A percentile compares a stretch with the other conserved stretches of the same genome.
phyloP scores from a whole-genome alignment of 2,113 vertebrate genomes.

The Phasianus colchicus region DNA sequence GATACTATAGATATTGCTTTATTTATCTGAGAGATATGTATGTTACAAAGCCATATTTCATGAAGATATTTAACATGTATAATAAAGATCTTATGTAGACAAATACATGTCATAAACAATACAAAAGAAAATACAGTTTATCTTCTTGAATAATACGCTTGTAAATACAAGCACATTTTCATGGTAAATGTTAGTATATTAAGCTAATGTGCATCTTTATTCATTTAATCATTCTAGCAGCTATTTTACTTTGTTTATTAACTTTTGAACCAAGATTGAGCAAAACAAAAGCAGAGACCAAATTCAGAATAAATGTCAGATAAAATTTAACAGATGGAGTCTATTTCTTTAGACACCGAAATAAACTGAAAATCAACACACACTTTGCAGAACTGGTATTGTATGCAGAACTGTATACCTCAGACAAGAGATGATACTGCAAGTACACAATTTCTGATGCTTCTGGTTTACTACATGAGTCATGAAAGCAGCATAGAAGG shows the following conservation, averaged over 20 bases:
- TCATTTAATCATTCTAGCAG: background rate
- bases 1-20: slow-evolving; percentile 18
- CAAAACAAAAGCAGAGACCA: background rate
- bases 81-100: background rate
- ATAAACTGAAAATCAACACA: slow-evolving; percentile 7
- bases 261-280: slow-evolving; percentile 4
- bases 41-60: slow-evolving; percentile 1
- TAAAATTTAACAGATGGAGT: background rate
- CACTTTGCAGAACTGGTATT: background rate
- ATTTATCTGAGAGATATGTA: background rate
- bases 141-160: background rate
- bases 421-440: background rate
- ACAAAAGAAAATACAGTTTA: background rate
- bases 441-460: background rate
- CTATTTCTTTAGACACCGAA: background rate
- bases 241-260: slow-evolving; percentile 12
- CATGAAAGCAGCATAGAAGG: background rate
- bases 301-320: background rate
- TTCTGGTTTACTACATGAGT: background rate
- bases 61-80: background rate
- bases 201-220: background rate
- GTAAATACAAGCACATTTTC: background rate
- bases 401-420: background rate
- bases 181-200: background rate
- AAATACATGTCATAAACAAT: slow-evolving; percentile 38